Conservation (phyloP, 2,888 invertebrate genomes). For the Zonitis immaculata region DNA sequence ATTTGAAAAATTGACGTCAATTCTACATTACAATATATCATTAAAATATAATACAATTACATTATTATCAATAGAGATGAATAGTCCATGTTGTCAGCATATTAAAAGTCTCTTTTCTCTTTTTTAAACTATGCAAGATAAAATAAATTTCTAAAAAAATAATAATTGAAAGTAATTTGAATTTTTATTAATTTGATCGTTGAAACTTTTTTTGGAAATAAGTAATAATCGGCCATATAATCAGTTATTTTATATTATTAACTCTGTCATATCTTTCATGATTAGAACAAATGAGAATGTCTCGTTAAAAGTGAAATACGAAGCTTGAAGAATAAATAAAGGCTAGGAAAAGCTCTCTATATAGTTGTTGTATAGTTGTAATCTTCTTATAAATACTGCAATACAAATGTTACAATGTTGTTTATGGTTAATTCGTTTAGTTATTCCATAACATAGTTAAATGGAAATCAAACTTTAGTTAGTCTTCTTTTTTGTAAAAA, state of each 20-base stretch:
- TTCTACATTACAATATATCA: neutral
- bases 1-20: neutral
- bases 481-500: constrained; percentile 7
- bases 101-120: neutral
- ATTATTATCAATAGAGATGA: neutral
- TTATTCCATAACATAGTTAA: constrained; percentile 7
- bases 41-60: neutral
- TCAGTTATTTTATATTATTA: neutral
- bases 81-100: neutral
- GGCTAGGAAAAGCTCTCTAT: no score
- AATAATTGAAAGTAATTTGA: neutral
- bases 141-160: neutral
- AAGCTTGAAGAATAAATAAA: constrained; percentile 10
- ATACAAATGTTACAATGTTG: constrained; percentile 20
- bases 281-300: neutral
- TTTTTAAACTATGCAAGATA: no score
- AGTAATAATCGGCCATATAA: neutral
- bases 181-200: neutral
- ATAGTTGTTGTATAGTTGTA: constrained; percentile 3
- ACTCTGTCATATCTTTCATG: neutral
- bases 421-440: constrained; percentile 22
- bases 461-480: neutral
- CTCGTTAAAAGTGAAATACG: constrained; percentile 4
- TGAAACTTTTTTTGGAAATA: neutral
- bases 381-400: constrained; percentile 19